Percentiles rank a stretch among this genome's conserved stretches.
phyloP scores from a whole-genome alignment of 2,113 vertebrate genomes.

The Charadrius vociferus region DNA sequence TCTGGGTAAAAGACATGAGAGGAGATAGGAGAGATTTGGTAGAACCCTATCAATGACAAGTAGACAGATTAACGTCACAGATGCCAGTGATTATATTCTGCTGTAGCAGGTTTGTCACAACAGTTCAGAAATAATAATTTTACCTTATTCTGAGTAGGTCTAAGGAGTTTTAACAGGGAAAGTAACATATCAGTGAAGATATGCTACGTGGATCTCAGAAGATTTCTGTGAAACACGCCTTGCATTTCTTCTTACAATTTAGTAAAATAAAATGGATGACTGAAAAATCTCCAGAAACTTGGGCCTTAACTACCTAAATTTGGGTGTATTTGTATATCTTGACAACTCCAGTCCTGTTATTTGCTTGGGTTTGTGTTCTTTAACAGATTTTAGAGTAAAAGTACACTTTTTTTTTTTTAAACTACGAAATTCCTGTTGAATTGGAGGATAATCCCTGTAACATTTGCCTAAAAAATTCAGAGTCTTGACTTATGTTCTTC shows the following conservation, averaged over 20 bases:
- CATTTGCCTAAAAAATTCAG: background rate
- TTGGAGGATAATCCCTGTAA: background rate
- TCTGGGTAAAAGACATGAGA: rapidly evolving
- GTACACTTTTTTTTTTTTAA: background rate
- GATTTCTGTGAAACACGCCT: background rate
- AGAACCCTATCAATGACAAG: background rate
- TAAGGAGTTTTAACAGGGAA: background rate
- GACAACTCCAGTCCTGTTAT: background rate
- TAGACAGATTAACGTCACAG: rapidly evolving
- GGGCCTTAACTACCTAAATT: background rate
- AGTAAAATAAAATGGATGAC: background rate
- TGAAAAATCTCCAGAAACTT: background rate
- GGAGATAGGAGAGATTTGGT: background rate
- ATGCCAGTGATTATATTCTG: background rate
- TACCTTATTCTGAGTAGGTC: background rate
- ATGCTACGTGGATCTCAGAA: background rate
- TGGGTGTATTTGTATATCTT: background rate
- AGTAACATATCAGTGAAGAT: background rate
- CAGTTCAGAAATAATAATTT: background rate
- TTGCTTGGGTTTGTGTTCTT: background rate
- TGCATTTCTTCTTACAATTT: background rate
- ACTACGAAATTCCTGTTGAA: background rate
- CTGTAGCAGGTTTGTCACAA: background rate
- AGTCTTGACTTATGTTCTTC: background rate
- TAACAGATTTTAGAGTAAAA: background rate